Percentiles rank a stretch among this genome's conserved stretches.
These are phyloP conservation scores for Mongoloraphidia duomilia DNA, from an alignment of 2,888 invertebrate species.

Conservation along the genomic window DNA sequence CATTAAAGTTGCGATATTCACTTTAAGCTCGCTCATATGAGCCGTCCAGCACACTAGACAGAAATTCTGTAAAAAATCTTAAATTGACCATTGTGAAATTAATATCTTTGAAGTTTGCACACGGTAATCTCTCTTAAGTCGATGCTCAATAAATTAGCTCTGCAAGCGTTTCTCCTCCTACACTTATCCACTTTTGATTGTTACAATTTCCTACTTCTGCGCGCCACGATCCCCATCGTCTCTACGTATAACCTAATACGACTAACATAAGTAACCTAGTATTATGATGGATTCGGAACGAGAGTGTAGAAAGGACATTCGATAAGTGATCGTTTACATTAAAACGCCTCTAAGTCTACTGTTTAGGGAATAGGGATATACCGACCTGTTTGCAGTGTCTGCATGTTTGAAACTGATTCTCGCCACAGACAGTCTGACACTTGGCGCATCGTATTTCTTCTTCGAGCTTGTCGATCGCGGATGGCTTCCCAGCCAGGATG, in stretches of 20 bases:
- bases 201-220: too few relatives aligned
- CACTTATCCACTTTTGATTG: neutral
- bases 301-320: neutral
- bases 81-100: too few relatives aligned
- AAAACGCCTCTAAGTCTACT: neutral
- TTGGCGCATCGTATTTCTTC: conserved; percentile 22
- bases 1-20: conserved; percentile 37
- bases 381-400: conserved; percentile 47
- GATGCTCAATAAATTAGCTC: too few relatives aligned
- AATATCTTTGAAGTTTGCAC: too few relatives aligned
- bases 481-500: conserved; percentile 28
- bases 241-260: too few relatives aligned
- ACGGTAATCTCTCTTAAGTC: too few relatives aligned
- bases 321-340: too few relatives aligned
- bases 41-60: conserved; percentile 45
- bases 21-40: conserved; percentile 42
- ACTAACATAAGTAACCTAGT: too few relatives aligned
- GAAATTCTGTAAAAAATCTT: conserved; percentile 33
- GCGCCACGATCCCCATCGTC: too few relatives aligned
- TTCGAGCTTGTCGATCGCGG: neutral
- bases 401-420: conserved; percentile 27
- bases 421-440: conserved; percentile 24
- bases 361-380: neutral
- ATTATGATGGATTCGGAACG: too few relatives aligned
- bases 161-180: too few relatives aligned